Evolutionary conservation across 2,113 vertebrate genomes (phyloP).

Genomic region (Oryzias curvinotus): DNA sequence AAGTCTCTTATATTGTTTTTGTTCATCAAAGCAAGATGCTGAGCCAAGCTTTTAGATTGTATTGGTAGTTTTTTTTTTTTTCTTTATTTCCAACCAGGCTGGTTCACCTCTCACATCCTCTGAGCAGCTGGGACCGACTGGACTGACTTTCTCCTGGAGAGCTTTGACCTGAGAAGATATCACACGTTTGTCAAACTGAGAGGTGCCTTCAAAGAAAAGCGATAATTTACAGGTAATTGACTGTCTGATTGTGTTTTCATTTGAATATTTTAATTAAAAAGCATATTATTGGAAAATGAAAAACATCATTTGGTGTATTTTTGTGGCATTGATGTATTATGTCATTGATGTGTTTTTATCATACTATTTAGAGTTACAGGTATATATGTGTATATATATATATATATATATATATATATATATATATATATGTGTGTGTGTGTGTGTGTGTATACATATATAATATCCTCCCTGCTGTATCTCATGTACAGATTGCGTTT

Average conservation of each 20-base stretch:
- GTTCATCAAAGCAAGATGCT: slow-evolving; percentile 43
- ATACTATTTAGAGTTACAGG: too few relatives aligned
- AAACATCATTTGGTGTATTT: not conserved
- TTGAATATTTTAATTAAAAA: too few relatives aligned
- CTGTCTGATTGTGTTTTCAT: too few relatives aligned
- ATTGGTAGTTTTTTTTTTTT: slow-evolving; percentile 38
- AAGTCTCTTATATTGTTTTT: slow-evolving; percentile 48
- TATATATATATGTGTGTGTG: too few relatives aligned
- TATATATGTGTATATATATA: too few relatives aligned
- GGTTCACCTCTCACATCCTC: slow-evolving; percentile 85
- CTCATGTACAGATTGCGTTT: too few relatives aligned
- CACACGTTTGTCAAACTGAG: not conserved
- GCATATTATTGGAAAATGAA: not conserved
- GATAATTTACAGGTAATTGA: too few relatives aligned
- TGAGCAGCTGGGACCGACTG: slow-evolving; percentile 79
- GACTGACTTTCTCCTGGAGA: slow-evolving; percentile 92
- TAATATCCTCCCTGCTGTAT: too few relatives aligned
- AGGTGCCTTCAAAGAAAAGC: not conserved
- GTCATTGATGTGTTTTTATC: too few relatives aligned
- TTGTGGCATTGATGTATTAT: too few relatives aligned
- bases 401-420: too few relatives aligned
- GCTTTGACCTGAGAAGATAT: slow-evolving; percentile 84
- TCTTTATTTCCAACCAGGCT: slow-evolving; percentile 27
- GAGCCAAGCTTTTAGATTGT: slow-evolving; percentile 56
- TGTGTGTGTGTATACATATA: too few relatives aligned